Percentiles rank a stretch among this genome's conserved stretches.
Evolutionary conservation across 2,797 vertebrate species (phyloP).

Genomic region (Callimico goeldii): DNA sequence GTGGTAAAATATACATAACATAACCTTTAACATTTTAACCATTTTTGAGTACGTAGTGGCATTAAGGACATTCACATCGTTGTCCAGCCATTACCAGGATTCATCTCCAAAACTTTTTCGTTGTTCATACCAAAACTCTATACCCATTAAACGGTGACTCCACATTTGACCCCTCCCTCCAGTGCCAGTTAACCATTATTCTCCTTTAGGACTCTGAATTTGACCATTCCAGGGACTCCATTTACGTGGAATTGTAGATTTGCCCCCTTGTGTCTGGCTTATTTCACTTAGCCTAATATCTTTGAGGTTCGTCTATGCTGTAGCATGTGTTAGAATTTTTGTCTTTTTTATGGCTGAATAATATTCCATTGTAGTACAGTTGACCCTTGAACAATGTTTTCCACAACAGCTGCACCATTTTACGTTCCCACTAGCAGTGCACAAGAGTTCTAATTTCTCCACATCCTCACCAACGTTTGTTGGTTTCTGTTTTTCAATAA

Average conservation of each 20-base stretch:
- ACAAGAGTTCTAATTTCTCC: not conserved
- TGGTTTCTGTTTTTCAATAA: too few species aligned
- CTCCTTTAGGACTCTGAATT: not conserved
- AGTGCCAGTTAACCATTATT: not conserved
- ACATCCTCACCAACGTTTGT: not conserved
- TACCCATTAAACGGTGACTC: not conserved
- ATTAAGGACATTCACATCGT: not conserved
- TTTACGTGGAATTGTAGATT: not conserved
- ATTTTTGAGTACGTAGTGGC: not conserved
- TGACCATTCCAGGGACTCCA: not conserved
- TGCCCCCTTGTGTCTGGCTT: not conserved
- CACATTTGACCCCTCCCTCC: not conserved
- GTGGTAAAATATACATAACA: not conserved
- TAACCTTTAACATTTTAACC: not conserved
- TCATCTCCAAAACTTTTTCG: not conserved
- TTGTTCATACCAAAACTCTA: not conserved
- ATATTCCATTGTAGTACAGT: not conserved
- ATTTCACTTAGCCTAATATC: not conserved
- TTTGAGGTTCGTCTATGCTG: not conserved
- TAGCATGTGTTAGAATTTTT: not conserved
- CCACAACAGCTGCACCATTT: not conserved
- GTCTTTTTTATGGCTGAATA: not conserved
- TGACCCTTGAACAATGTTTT: not conserved
- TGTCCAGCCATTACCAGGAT: accelerated
- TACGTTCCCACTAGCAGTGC: too few species aligned